A percentile compares a stretch with the other conserved stretches of the same genome.
These are phyloP conservation scores for Ateles fusciceps DNA, from an alignment of 2,797 vertebrate genomes.

Conservation along the genomic window DNA sequence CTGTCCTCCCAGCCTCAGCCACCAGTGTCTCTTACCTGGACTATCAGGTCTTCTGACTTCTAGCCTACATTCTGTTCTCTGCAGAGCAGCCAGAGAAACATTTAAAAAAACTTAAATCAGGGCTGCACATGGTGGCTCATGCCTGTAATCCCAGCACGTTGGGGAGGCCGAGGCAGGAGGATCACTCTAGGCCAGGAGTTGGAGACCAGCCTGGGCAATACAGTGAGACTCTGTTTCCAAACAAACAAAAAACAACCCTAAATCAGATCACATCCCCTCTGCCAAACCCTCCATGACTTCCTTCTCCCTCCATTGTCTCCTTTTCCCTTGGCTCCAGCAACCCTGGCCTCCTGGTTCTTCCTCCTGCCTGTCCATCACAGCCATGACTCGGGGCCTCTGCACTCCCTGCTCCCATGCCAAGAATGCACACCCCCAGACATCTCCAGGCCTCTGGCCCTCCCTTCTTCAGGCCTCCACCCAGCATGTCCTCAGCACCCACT, in stretches of 20 bases:
- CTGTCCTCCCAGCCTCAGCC: not conserved
- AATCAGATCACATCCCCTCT: not conserved
- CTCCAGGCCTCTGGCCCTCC: not conserved
- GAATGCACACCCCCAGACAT: not conserved
- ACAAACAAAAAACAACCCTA: not conserved
- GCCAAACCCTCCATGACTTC: not conserved
- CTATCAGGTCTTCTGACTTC: not conserved
- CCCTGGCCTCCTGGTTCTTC: not conserved
- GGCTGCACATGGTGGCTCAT: not conserved
- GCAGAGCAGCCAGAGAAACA: not conserved
- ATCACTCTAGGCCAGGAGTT: not conserved
- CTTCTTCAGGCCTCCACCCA: not conserved
- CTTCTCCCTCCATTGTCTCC: not conserved
- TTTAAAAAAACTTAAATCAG: not conserved
- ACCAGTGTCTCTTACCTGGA: no score
- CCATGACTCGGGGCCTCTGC: not conserved
- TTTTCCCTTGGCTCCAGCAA: no score
- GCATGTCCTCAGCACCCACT: not conserved
- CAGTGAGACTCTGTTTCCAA: not conserved
- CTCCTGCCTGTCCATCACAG: not conserved
- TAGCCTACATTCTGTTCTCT: not conserved
- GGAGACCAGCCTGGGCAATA: not conserved
- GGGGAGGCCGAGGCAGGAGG: not conserved
- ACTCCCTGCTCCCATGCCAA: not conserved
- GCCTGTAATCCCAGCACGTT: not conserved